These are phyloP conservation scores for Cheirogaleus major DNA, from an alignment of 2,797 vertebrate species.

Conservation along the genomic window DNA sequence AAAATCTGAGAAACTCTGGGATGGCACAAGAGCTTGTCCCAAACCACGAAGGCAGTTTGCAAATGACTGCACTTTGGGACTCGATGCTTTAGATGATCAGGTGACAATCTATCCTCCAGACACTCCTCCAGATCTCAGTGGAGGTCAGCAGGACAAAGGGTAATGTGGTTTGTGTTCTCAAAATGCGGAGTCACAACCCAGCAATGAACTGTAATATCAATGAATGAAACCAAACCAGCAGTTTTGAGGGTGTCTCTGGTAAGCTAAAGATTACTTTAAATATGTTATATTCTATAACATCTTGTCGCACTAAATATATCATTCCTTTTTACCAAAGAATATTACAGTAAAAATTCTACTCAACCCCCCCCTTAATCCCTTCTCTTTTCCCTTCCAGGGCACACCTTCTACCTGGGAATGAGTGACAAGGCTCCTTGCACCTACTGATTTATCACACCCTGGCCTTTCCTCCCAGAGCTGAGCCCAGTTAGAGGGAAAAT, in stretches of 20 bases:
- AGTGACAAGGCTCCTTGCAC: background rate
- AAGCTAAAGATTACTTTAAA: background rate
- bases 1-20: background rate
- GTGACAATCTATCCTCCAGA: background rate
- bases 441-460: background rate
- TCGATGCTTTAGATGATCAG: background rate
- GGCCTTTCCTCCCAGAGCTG: background rate
- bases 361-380: background rate
- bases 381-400: background rate
- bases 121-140: fast-evolving
- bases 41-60: background rate
- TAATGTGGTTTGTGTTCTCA: background rate
- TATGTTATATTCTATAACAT: background rate
- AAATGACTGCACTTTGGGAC: background rate
- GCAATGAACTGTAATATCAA: background rate
- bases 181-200: background rate
- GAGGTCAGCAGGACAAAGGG: background rate
- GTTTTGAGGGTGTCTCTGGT: background rate
- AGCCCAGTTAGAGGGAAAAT: background rate
- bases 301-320: background rate
- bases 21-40: background rate
- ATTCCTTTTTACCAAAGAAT: background rate
- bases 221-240: background rate
- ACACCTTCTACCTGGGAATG: background rate
- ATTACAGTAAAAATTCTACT: background rate